phyloP scores from a whole-genome alignment of 2,797 vertebrate genomes.

The Pangasius djambal region DNA sequence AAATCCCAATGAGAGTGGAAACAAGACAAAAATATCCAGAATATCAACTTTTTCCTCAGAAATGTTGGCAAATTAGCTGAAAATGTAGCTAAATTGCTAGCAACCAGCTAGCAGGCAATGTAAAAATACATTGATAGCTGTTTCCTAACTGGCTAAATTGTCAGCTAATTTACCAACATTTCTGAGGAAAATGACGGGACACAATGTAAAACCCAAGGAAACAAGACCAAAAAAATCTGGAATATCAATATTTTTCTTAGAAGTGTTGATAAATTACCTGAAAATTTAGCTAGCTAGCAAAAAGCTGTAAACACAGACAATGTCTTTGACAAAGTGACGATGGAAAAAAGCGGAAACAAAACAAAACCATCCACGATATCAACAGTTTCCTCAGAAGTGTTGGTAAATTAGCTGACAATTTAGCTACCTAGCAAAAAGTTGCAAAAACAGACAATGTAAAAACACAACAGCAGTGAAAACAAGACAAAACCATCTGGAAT shows the following conservation, averaged over 20 bases:
- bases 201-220: background rate
- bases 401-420: background rate
- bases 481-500: background rate
- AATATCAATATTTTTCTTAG: too few relatives aligned
- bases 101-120: background rate
- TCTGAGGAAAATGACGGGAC: too few relatives aligned
- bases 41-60: background rate
- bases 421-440: background rate
- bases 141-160: background rate
- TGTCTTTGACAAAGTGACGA: background rate
- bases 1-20: background rate
- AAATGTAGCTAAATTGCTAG: background rate
- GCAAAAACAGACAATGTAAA: background rate
- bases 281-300: background rate
- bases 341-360: background rate
- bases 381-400: background rate
- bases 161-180: too few relatives aligned
- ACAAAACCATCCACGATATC: background rate
- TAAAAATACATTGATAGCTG: background rate
- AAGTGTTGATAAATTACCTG: background rate
- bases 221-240: background rate
- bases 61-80: background rate
- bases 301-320: background rate
- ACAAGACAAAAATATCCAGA: background rate
- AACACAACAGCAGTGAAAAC: background rate